Base-by-base conservation (phyloP, 2,113 vertebrate species). In the Misgurnus anguillicaudatus region DNA sequence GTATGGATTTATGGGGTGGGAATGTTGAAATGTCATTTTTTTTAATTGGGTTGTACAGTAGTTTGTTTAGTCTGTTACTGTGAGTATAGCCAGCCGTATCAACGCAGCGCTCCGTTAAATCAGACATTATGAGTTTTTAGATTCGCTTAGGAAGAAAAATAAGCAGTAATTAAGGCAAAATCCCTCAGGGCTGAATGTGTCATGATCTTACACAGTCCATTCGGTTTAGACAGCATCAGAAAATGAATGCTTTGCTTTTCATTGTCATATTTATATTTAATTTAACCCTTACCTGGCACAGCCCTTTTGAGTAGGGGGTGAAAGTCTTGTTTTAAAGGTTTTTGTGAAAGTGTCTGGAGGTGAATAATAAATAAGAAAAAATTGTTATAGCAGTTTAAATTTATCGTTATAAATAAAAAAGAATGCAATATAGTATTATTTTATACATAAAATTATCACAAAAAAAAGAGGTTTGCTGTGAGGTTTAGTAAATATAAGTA, bases 31-130 rank as follows among this genome's bases (percentile, higher is more conserved):
- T 60, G 17, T 42, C 53, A 42, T 60, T 38, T 21, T n/a, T 38
- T 42, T 36, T 61, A 73, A 73, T 42, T 73, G 39, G 39, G 55
- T 73, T 61, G 6, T 31, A 31, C 24, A 31, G 53, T 45, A 45
- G 38, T 73, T 57, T 21, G 70, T 70, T 53, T 11, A 55, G 55
- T 42, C 36, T 80, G 19, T 53, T 45, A 81, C 69, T 73, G 57
- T 58, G 53, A 60, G 6, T 47, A 69, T 78, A 24, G 38, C 7
- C 73, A 14, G n/a, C 48, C 21, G 72, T 65, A 21, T 53, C 70
- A 73, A 31, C 24, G 70, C 53, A 42, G 70, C 14, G 39, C 39
- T 73, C 38, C 21, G 55, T 42, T 19, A 17, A 73, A 60, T 73
- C 71, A 73, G 42, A 60, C 39, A 31, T 45, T 73, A 17, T 58